Percentiles rank a stretch among this genome's conserved stretches.
These are phyloP conservation scores for Perca flavescens DNA, from an alignment of 2,113 vertebrate genomes.

Conservation along the genomic window DNA sequence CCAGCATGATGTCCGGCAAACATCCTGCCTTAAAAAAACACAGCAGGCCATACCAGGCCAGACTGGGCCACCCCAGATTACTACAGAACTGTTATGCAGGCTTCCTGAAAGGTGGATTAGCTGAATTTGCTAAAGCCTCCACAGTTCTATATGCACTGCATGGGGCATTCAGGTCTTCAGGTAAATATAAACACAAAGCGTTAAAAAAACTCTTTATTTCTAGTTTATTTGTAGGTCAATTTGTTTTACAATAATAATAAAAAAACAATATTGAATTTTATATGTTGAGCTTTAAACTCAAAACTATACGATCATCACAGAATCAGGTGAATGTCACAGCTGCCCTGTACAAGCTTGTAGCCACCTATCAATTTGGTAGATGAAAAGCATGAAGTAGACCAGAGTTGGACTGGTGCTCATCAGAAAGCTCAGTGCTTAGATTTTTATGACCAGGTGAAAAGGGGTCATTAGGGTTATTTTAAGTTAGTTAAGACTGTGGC, in stretches of 20 bases:
- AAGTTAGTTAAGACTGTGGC: constrained; percentile 24
- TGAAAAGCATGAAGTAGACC: constrained; percentile 43
- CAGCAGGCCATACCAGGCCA: constrained; percentile 31
- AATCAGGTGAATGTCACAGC: constrained; percentile 11
- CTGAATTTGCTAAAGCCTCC: background rate
- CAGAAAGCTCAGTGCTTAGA: constrained; percentile 51
- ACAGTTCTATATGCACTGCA: background rate
- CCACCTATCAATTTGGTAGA: constrained; percentile 22
- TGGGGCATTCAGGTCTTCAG: background rate
- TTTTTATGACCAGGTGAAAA: constrained; percentile 71
- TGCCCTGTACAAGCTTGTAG: background rate
- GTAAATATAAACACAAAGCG: background rate
- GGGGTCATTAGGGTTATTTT: constrained; percentile 51
- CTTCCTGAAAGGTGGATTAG: constrained; percentile 25
- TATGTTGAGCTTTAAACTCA: background rate
- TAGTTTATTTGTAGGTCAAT: background rate
- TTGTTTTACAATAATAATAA: background rate
- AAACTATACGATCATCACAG: background rate
- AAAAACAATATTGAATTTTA: no score
- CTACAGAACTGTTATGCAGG: constrained; percentile 16
- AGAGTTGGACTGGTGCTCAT: constrained; percentile 63
- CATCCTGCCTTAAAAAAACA: constrained; percentile 76
- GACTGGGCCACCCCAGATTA: constrained; percentile 16
- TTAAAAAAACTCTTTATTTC: background rate
- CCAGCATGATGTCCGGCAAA: constrained; percentile 75